Conservation (phyloP, 2,113 vertebrate genomes). For the Cochlearius cochlearius region DNA sequence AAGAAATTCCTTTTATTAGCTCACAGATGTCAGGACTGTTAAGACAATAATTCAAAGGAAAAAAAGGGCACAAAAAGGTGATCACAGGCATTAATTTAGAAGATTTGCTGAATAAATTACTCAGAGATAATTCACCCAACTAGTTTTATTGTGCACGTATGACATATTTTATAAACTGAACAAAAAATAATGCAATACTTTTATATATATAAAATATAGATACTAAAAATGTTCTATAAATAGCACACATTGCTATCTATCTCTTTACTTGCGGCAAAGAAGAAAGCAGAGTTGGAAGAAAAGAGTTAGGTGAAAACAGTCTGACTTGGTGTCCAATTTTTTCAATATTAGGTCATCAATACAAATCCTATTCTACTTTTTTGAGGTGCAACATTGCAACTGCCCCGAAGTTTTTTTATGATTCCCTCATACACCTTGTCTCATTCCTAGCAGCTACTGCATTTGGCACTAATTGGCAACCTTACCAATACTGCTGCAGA, state of each 20-base stretch:
- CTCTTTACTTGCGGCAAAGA: neutral
- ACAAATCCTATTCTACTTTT: neutral
- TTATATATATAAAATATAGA: neutral
- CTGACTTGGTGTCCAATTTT: neutral
- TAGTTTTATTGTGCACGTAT: neutral
- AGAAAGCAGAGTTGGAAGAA: neutral
- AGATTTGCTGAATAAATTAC: neutral
- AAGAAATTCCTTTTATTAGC: neutral
- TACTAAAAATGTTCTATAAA: neutral
- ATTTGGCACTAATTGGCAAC: neutral
- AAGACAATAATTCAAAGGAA: neutral
- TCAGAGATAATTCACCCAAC: neutral
- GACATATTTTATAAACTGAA: neutral
- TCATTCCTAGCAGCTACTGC: neutral
- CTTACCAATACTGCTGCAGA: neutral
- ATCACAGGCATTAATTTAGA: neutral
- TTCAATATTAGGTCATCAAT: neutral
- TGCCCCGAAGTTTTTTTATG: neutral
- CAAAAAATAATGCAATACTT: neutral
- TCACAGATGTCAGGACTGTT: neutral
- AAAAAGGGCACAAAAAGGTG: neutral
- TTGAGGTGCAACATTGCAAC: neutral
- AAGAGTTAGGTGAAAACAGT: neutral
- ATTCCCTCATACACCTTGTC: neutral
- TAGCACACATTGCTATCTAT: neutral